These are phyloP conservation scores for Pemphigus obesinymphae DNA, from an alignment of 1,140 invertebrate species.

Conservation along the genomic window DNA sequence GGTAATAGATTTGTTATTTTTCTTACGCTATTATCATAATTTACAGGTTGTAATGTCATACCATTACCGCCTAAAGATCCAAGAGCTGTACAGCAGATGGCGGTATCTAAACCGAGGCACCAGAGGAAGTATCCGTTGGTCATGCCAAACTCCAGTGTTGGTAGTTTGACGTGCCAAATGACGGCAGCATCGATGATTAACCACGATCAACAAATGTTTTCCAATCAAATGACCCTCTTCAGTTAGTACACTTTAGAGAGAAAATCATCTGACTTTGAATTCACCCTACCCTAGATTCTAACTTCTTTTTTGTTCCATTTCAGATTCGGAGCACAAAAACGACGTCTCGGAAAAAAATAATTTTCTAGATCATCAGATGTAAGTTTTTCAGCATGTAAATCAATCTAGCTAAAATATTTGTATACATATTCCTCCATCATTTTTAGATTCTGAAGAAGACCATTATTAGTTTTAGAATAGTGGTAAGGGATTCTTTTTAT, in stretches of 20 bases:
- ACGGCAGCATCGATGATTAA: too few relatives aligned
- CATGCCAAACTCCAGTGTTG: constrained; percentile 55
- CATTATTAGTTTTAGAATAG: too few relatives aligned
- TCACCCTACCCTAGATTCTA: too few relatives aligned
- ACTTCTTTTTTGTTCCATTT: not conserved
- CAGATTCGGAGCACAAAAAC: not conserved
- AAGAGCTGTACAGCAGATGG: constrained; percentile 57
- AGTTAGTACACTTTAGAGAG: too few relatives aligned
- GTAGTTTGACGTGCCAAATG: not conserved
- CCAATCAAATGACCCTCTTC: not conserved
- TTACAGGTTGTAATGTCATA: constrained; percentile 63
- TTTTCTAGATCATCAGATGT: not conserved
- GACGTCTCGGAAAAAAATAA: not conserved
- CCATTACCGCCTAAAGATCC: constrained; percentile 79
- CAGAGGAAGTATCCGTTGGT: constrained; percentile 84
- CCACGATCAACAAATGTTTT: not conserved
- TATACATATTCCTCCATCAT: too few relatives aligned
- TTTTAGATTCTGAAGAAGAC: too few relatives aligned
- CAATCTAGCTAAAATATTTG: too few relatives aligned
- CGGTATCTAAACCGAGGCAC: constrained; percentile 66
- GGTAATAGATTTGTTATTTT: not conserved
- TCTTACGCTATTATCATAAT: not conserved
- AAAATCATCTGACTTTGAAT: too few relatives aligned
- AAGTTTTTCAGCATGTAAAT: not conserved
- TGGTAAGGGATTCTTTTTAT: too few relatives aligned